Base-by-base conservation (phyloP, 2,797 vertebrate genomes). In the Chelon auratus region DNA sequence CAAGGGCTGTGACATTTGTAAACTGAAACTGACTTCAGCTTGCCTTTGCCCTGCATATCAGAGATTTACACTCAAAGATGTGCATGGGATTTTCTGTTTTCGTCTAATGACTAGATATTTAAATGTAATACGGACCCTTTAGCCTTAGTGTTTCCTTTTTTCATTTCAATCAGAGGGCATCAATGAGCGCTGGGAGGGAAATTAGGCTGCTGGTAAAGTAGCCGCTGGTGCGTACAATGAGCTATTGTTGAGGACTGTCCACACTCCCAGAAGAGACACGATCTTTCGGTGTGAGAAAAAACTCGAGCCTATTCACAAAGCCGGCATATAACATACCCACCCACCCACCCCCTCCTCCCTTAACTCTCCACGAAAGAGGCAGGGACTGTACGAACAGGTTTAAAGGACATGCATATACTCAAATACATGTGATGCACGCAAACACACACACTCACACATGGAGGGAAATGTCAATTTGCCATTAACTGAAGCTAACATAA, bases 271-370 rank as follows among this genome's bases (percentile, higher is more conserved):
- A 81, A 57, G 84, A 88, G 84, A 87, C 62, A 80, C 64, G 17
- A 92, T 90, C 91, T 92, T 90, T 89, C 62, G 89, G 85, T 91
- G 92, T 89, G 84, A 91, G 88, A 89, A 93, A 92, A 92, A 91
- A 88, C 78, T 71, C 45, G 13, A 58, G 68, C 53, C 93, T 94
- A 93, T 95, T 94, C 93, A 94, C 85, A 86, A 77, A 90, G 62
- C 74, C 45, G 17, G 61, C 85, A 91, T 84, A 88, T 92, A 90
- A 87, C 83, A 88, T 88, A 85, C 15, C 43, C 39, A 13, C 10
- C 12, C 43, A 2, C 40, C 15, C 43, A 15, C 43, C 40, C 4
- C 40, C 15, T 67, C 79, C 68, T 68, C 62, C 43, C 17, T 68
- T 26, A 62, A 62, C 62, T 55, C 75, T 54, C 52, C 54, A 79